Evolutionary conservation across 2,797 vertebrate species (phyloP).

Genomic region (Sebastes itinus): DNA sequence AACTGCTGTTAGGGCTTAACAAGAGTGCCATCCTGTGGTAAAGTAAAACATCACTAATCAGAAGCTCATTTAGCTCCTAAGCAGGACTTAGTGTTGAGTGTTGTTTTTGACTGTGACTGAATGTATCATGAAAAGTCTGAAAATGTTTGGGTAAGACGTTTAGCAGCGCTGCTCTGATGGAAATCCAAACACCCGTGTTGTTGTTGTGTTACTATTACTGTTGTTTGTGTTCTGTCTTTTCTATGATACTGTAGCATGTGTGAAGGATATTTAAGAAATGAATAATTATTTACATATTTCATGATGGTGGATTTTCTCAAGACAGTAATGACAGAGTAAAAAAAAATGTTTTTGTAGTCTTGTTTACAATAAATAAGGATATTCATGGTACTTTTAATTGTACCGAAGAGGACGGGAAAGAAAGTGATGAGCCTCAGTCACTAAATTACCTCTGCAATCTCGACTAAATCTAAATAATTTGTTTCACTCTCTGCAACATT

Average conservation of each 20-base stretch:
- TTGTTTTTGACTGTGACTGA: neutral
- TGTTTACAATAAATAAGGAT: neutral
- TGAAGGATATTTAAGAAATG: neutral
- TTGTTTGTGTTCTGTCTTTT: neutral
- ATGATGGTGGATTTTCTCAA: neutral
- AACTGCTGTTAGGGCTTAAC: conserved; percentile 61
- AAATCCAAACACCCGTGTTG: neutral
- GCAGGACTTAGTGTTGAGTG: neutral
- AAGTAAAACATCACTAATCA: conserved; percentile 58
- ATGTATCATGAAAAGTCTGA: neutral
- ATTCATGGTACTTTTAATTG: neutral
- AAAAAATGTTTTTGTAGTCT: neutral
- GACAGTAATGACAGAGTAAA: neutral
- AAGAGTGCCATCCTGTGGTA: conserved; percentile 85
- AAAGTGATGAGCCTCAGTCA: neutral
- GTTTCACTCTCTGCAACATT: neutral
- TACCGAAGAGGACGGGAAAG: neutral
- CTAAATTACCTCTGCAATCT: neutral
- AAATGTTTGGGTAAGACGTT: neutral
- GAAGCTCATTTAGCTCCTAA: neutral
- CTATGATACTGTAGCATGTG: neutral
- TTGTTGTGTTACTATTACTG: neutral
- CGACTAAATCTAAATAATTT: neutral
- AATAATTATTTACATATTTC: neutral
- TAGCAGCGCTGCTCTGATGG: neutral